These are phyloP conservation scores for Bos indicus DNA, from an alignment of 2,113 vertebrate species.

Conservation along the genomic window DNA sequence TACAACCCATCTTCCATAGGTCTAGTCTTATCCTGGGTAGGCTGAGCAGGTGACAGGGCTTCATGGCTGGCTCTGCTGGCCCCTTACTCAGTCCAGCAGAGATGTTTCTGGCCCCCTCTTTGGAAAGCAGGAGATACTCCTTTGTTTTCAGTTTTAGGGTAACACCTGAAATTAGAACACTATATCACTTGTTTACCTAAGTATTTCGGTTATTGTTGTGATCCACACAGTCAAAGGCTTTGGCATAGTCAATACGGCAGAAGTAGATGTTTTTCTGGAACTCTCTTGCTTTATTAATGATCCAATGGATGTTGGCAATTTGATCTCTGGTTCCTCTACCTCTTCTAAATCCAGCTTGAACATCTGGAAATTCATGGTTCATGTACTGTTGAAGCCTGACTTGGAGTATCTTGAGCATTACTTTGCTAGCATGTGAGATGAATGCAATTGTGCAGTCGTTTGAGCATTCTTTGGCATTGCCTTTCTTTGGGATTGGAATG, in stretches of 20 bases:
- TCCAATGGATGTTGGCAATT: neutral
- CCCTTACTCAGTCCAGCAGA: neutral
- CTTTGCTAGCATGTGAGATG: neutral
- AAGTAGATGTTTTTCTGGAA: neutral
- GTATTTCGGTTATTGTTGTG: neutral
- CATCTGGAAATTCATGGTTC: neutral
- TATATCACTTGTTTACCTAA: neutral
- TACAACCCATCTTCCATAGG: neutral
- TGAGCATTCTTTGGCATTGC: neutral
- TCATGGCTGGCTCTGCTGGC: neutral
- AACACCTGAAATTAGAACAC: neutral
- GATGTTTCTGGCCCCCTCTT: neutral
- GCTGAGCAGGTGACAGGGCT: neutral
- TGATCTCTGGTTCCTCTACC: neutral
- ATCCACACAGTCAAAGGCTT: neutral
- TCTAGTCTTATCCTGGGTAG: neutral
- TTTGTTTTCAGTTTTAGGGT: neutral
- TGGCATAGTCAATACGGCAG: neutral
- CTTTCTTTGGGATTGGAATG: neutral
- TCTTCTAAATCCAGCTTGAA: neutral
- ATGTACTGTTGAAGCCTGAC: neutral
- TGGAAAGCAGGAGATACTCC: neutral
- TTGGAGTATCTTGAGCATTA: neutral
- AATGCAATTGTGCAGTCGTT: fast-evolving
- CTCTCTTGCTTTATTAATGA: neutral